Evolutionary conservation across 2,888 invertebrate genomes (phyloP), one percentile per base, ranked within the genome.

Genomic region (Strigamia transsilvanica): DNA sequence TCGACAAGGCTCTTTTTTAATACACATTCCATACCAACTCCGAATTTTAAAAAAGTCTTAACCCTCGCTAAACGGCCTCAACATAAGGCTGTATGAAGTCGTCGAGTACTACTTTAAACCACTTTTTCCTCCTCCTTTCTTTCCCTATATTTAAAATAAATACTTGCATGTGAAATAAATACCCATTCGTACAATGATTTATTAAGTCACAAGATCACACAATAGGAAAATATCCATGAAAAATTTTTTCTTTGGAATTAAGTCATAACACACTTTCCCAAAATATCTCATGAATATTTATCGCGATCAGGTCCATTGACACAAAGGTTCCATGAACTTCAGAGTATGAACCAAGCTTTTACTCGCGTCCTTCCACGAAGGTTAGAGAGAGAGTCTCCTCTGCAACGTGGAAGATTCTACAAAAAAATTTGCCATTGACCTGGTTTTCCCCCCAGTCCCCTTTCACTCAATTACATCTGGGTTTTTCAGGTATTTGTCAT

Each of bases 361-460:
- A 12, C 32, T 27, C 21, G 27, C 73, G 73, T 73, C 73, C 32
- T 73, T 73, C 15, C 32, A 12, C 32, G 27, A 73, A 73, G 73
- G 73, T 73, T 73, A 73, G 27, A 73, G 18, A 13, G 51, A 38
- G 38, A 27, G 66, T 66, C 66, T 66, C 66, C 4, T 66, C 66
- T 23, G 23, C 27, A 27, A 66, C 21, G 9, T 66, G 27, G 66
- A 23, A 66, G 66, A 23, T 66, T 73, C 73, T 5, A 9, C 46
- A 13, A 18, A 15, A 73, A 73, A 27, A 10, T 15, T 32, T 73
- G 73, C 73, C 73, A 73, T 73, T 73, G 73, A 73, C 73, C 73
- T 73, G 73, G 73, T 27, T 73, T 73, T 73, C 15, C 73, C 73
- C 73, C 73, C 73, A 12, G 15, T 27, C 2, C 73, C 73, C 32